Evolutionary conservation across 2,113 vertebrate genomes (phyloP).

Genomic region (Pelmatolapia mariae): DNA sequence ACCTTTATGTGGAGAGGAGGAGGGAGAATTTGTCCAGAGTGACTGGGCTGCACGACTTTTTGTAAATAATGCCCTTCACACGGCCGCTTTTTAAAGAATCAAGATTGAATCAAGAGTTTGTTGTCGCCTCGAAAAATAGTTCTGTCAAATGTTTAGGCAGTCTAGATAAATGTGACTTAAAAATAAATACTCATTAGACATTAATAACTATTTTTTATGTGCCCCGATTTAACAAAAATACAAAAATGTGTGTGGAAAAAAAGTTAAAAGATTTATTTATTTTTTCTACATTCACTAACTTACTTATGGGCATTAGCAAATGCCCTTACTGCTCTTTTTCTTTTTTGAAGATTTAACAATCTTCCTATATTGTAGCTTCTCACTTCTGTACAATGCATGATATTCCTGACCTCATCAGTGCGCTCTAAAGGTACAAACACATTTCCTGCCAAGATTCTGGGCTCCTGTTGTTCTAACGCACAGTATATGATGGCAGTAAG

Average conservation of each 20-base stretch:
- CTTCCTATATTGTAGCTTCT: background rate
- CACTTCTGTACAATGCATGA: background rate
- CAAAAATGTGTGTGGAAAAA: background rate
- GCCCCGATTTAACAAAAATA: background rate
- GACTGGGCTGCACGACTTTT: constrained; percentile 16
- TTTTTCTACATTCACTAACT: background rate
- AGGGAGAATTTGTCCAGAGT: constrained; percentile 50
- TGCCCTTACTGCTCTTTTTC: constrained; percentile 8
- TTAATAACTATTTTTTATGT: background rate
- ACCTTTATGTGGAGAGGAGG: constrained; percentile 44
- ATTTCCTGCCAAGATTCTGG: background rate
- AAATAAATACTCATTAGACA: background rate
- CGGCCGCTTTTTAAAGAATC: background rate
- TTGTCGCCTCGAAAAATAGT: background rate
- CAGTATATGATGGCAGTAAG: background rate
- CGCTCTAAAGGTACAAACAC: constrained; percentile 15
- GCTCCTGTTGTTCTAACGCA: background rate
- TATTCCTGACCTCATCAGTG: constrained; percentile 37
- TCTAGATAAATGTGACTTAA: background rate
- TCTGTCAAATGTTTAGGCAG: background rate
- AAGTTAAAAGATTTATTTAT: background rate
- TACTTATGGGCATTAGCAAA: background rate
- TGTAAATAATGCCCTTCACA: background rate
- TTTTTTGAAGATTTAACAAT: background rate
- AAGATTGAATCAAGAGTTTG: background rate